phyloP scores from a whole-genome alignment of 1,140 invertebrate genomes.

The Achatina immaculata region DNA sequence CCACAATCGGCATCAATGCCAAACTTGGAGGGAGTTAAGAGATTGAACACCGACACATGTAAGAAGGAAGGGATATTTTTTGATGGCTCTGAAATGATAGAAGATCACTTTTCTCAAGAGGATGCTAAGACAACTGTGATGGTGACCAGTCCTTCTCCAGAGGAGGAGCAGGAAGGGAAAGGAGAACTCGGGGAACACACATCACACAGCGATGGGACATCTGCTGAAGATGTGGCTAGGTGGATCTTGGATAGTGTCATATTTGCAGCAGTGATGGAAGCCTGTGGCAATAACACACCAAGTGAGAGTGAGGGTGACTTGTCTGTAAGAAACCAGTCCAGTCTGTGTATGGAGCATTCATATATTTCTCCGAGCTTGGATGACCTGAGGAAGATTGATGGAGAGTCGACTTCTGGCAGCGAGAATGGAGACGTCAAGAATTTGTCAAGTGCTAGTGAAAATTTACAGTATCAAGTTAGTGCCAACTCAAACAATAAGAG shows the following conservation, averaged over 20 bases:
- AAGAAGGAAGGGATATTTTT: conserved; percentile 69
- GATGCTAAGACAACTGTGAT: conserved; percentile 1
- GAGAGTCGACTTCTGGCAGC: conserved; percentile 16
- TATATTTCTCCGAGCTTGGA: conserved; percentile 27
- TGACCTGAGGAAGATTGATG: conserved; percentile 20
- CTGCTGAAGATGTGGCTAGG: conserved; percentile 14
- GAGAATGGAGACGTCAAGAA: conserved; percentile 8
- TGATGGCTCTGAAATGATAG: conserved; percentile 51
- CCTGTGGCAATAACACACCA: not conserved
- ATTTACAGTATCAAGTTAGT: not conserved
- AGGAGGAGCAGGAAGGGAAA: not conserved
- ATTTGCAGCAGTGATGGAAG: not conserved
- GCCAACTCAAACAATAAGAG: conserved; percentile 11
- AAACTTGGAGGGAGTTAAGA: conserved; percentile 51
- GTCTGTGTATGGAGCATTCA: conserved; percentile 15
- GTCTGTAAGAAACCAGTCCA: not conserved
- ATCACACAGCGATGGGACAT: not conserved
- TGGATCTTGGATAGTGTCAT: conserved; percentile 31
- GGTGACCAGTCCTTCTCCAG: conserved; percentile 7
- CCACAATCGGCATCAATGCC: conserved; percentile 45
- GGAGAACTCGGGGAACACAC: not conserved
- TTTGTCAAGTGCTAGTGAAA: not conserved
- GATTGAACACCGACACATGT: conserved; percentile 67
- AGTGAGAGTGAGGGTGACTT: conserved; percentile 1
- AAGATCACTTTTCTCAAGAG: conserved; percentile 45